A percentile compares a stretch with the other conserved stretches of the same genome.
These are phyloP conservation scores for Mus minutoides DNA, from an alignment of 2,797 vertebrate genomes.

Conservation along the genomic window DNA sequence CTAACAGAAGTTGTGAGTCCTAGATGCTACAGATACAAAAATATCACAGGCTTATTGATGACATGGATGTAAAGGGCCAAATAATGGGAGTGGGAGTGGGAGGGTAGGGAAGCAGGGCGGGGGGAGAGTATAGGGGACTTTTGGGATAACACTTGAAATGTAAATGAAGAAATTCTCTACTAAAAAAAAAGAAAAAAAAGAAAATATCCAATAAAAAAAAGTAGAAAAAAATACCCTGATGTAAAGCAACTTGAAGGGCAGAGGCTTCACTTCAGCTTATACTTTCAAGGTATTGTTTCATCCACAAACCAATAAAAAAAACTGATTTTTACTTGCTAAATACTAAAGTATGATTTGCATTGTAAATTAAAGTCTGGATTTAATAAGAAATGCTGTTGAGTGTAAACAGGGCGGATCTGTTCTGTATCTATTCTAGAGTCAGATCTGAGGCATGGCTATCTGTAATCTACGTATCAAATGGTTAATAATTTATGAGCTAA, in stretches of 20 bases:
- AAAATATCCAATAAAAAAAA: too few relatives aligned
- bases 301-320: not conserved
- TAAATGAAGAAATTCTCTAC: too few relatives aligned
- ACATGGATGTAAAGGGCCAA: not conserved
- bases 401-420: not conserved
- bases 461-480: not conserved
- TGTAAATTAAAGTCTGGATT: not conserved
- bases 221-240: not conserved
- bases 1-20: not conserved
- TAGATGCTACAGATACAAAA: not conserved
- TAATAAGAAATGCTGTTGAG: not conserved
- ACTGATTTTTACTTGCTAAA: constrained; percentile 31
- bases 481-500: not conserved
- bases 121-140: too few relatives aligned
- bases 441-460: not conserved
- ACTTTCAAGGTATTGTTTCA: not conserved
- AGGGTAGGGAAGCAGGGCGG: too few relatives aligned
- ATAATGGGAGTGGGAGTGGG: too few relatives aligned
- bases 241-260: not conserved
- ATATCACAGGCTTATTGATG: not conserved
- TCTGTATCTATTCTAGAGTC: not conserved
- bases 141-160: too few relatives aligned
- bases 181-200: too few relatives aligned
- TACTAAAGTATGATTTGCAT: not conserved
- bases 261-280: not conserved